A percentile compares a stretch with the other conserved stretches of the same genome.
Evolutionary conservation across 2,888 invertebrate genomes (phyloP).

Genomic region (Euplexia lucipara): DNA sequence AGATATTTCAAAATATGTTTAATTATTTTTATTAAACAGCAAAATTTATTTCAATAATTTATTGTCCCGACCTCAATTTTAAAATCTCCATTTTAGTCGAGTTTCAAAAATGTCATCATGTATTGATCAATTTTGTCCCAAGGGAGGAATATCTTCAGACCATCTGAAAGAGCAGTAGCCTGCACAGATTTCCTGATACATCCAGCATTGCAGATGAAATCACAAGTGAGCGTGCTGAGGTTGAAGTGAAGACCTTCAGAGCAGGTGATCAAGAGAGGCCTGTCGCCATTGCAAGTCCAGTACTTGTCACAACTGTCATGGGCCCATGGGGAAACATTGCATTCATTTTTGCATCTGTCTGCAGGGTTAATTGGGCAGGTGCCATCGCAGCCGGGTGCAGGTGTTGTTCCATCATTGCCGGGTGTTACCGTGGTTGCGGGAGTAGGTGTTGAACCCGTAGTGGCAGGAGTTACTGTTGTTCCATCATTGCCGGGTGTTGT

Average conservation of each 20-base stretch:
- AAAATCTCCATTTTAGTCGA: not conserved
- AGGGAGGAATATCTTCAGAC: slow-evolving; percentile 76
- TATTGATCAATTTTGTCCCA: slow-evolving; percentile 66
- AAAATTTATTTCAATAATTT: too few relatives aligned
- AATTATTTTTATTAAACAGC: too few relatives aligned
- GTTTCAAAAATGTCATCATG: slow-evolving; percentile 31
- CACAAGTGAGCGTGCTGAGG: slow-evolving; percentile 75
- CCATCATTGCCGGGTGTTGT: too few relatives aligned
- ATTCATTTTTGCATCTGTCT: slow-evolving; percentile 71
- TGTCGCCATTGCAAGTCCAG: slow-evolving; percentile 78
- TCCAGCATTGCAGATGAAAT: slow-evolving; percentile 78
- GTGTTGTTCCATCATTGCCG: not conserved
- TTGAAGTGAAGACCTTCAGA: slow-evolving; percentile 85
- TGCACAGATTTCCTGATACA: slow-evolving; percentile 72
- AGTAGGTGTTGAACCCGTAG: too few relatives aligned
- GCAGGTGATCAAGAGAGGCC: slow-evolving; percentile 71
- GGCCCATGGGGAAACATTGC: slow-evolving; percentile 81
- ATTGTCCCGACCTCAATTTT: too few relatives aligned
- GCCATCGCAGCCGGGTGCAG: not conserved
- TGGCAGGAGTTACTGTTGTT: not conserved
- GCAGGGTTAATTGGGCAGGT: slow-evolving; percentile 5
- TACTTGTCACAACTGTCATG: slow-evolving; percentile 82
- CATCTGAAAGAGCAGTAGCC: slow-evolving; percentile 65
- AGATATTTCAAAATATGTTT: too few relatives aligned
- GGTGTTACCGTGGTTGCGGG: not conserved